Percentiles rank a stretch among this genome's conserved stretches.
These are phyloP conservation scores for Erpornis zantholeuca DNA, from an alignment of 2,113 vertebrate genomes.

Conservation along the genomic window DNA sequence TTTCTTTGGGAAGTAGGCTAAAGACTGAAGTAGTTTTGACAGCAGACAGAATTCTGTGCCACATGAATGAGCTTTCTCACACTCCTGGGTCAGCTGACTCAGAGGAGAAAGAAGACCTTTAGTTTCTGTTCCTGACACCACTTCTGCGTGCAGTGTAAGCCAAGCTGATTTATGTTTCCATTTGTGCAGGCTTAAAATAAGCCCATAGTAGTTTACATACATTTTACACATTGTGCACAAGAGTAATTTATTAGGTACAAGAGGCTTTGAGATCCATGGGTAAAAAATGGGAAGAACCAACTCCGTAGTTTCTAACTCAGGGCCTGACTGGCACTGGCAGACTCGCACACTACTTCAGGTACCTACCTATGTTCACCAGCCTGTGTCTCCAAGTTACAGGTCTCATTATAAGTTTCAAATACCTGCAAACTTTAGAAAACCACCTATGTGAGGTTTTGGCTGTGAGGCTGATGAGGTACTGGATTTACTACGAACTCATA, in stretches of 20 bases:
- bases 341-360: fast-evolving
- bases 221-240: background rate
- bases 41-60: background rate
- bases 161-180: background rate
- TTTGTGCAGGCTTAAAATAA: background rate
- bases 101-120: background rate
- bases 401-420: background rate
- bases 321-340: background rate
- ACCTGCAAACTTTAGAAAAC: background rate
- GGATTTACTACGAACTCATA: background rate
- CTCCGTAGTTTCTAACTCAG: background rate
- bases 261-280: background rate
- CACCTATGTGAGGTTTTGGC: background rate
- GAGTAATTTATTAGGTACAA: background rate
- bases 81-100: background rate
- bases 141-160: background rate
- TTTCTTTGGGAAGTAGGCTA: background rate
- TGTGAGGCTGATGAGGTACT: background rate
- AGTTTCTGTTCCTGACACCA: background rate
- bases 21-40: background rate
- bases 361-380: background rate
- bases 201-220: background rate
- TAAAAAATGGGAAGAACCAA: background rate
- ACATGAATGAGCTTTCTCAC: background rate
- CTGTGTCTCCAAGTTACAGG: background rate